Conservation (phyloP, 2,797 vertebrate genomes). For the Artibeus jamaicensis region DNA sequence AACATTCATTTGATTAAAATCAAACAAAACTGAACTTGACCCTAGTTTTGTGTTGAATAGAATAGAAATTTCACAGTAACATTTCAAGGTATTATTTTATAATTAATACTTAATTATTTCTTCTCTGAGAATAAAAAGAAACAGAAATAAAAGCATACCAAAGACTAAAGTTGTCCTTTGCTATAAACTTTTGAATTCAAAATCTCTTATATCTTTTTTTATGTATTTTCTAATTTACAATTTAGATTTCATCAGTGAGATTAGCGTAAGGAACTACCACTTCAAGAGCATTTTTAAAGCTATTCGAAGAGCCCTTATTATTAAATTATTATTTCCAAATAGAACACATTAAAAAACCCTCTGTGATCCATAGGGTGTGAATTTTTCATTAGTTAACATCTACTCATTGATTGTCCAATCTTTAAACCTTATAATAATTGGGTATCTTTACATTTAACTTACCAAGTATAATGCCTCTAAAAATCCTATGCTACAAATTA, state of each 20-base stretch:
- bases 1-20: neutral
- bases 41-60: neutral
- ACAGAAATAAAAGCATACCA: neutral
- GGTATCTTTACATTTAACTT: neutral
- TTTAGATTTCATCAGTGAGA: neutral
- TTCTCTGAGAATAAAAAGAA: slow-evolving; percentile 4
- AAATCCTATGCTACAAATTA: neutral
- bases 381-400: neutral
- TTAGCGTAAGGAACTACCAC: neutral
- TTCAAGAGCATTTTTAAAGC: neutral
- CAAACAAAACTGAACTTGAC: neutral
- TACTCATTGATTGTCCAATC: neutral
- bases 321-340: neutral
- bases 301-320: neutral
- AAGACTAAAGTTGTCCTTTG: neutral
- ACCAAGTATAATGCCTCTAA: neutral
- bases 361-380: neutral
- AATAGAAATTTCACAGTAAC: neutral
- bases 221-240: neutral
- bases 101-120: neutral
- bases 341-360: neutral
- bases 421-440: neutral
- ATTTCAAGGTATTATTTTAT: neutral
- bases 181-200: neutral
- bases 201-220: neutral